Base-by-base conservation (phyloP, 2,113 vertebrate species). In the Myxocyprinus asiaticus region DNA sequence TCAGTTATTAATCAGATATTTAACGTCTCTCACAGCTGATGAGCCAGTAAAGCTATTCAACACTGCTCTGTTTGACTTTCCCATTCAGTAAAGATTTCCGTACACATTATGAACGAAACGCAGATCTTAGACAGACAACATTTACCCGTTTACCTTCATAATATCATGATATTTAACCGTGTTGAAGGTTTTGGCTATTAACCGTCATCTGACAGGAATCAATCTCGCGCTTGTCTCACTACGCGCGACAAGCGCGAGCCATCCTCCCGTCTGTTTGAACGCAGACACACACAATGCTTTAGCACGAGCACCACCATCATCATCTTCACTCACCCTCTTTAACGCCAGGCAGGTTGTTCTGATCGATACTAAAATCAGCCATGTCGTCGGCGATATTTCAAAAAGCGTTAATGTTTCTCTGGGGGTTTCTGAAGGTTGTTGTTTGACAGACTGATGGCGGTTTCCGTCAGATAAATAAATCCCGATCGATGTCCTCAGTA, bases 311-410 rank as follows among this genome's bases (percentile, higher is more conserved):
- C 58, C 50, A 42, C 10, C 50, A 9, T 10, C 70, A 3, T 33
- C 53, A 5, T 82, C 42, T 70, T 83, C 83, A 83, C 75, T 91
- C 90, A 94, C 93, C 92, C 84, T 93, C 91, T 92, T 93, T 94
- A 50, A 94, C 93, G 90, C 92, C 91, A 72, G 93, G 93, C 84
- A 94, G 91, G 69, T 88, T 92, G 7, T 93, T 89, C 87, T 93
- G 83, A 87, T 94, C 93, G 86, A 94, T 91, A 80, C 88, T 92
- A 81, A 92, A 89, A 83, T 93, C 92, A 88, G 92, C 92, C 93
- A 94, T 94, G 90, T 90, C 90, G 88, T 85, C 88, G 83, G 80
- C 62, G 77, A 82, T 82, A 76, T 86, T 87, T 88, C 63, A 80
- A 69, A 15, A 82, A 12, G 55, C 55, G 87, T 79, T 82, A 85